Conservation (phyloP, 2,113 vertebrate genomes). For the Casuarius casuarius region DNA sequence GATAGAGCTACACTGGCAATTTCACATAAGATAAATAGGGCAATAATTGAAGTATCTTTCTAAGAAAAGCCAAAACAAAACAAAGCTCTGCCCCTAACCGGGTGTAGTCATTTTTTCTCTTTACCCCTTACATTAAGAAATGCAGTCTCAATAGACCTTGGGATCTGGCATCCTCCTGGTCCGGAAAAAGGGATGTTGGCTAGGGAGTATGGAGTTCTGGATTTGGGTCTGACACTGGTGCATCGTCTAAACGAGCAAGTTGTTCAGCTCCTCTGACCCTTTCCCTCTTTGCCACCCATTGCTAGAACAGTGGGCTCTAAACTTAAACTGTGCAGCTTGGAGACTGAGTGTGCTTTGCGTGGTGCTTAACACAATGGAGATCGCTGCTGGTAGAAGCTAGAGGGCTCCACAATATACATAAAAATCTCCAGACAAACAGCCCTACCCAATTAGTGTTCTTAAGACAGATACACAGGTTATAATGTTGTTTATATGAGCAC, state of each 20-base stretch:
- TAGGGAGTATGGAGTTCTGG: background rate
- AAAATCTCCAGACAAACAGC: background rate
- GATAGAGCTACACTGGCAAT: background rate
- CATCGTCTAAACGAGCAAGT: background rate
- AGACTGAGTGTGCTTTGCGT: background rate
- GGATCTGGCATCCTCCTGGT: background rate
- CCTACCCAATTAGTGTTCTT: background rate
- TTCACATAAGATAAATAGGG: conserved; percentile 29
- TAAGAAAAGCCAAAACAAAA: background rate
- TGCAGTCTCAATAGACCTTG: background rate
- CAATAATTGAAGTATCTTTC: background rate
- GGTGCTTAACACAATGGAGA: background rate
- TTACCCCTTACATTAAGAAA: background rate
- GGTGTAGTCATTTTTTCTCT: background rate
- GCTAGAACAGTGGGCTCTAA: background rate
- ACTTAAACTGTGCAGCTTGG: background rate
- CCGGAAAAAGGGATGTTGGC: background rate
- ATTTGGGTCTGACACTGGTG: background rate
- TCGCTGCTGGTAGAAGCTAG: background rate
- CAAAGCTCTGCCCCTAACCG: background rate
- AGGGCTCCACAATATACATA: background rate
- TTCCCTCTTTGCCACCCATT: background rate
- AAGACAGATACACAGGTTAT: background rate
- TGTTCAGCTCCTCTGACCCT: background rate
- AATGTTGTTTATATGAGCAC: background rate